These are phyloP conservation scores for Eristalis tenax DNA, from an alignment of 2,888 invertebrate species.

Conservation along the genomic window DNA sequence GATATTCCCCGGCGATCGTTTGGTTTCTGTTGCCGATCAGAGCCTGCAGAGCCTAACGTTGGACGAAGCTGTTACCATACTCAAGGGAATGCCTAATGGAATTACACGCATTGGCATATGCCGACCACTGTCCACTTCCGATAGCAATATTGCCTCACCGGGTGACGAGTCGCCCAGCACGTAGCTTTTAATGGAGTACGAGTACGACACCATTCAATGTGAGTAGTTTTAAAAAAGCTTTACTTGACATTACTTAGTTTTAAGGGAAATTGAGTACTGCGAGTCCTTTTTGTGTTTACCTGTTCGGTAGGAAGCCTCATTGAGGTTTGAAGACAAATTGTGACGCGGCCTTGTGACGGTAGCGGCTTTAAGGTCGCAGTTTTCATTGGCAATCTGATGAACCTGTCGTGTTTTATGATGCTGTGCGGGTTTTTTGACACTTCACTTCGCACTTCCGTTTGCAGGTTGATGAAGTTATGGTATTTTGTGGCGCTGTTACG, in stretches of 20 bases:
- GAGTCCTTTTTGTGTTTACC: neutral
- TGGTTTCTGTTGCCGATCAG: conserved; percentile 94
- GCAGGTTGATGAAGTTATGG: too few species aligned
- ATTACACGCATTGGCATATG: conserved; percentile 95
- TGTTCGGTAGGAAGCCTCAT: too few species aligned
- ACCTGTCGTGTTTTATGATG: too few species aligned
- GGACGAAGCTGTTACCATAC: conserved; percentile 96
- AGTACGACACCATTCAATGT: conserved; percentile 74
- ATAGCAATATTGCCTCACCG: conserved; percentile 81
- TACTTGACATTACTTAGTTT: neutral
- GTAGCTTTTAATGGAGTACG: conserved; percentile 77
- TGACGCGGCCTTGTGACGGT: too few species aligned
- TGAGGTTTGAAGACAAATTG: neutral
- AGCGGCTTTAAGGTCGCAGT: too few species aligned
- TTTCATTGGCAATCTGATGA: too few species aligned
- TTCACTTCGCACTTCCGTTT: too few species aligned
- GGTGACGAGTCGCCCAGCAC: conserved; percentile 79
- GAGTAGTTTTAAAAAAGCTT: conserved; percentile 73
- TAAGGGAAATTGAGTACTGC: neutral
- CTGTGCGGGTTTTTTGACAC: too few species aligned
- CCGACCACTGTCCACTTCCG: conserved; percentile 84
- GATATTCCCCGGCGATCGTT: conserved; percentile 96
- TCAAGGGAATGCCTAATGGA: conserved; percentile 96
- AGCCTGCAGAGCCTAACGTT: conserved; percentile 94
- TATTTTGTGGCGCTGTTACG: too few species aligned